Evolutionary conservation across 1,140 invertebrate genomes (phyloP).

Genomic region (Scaptomyza hsui): DNA sequence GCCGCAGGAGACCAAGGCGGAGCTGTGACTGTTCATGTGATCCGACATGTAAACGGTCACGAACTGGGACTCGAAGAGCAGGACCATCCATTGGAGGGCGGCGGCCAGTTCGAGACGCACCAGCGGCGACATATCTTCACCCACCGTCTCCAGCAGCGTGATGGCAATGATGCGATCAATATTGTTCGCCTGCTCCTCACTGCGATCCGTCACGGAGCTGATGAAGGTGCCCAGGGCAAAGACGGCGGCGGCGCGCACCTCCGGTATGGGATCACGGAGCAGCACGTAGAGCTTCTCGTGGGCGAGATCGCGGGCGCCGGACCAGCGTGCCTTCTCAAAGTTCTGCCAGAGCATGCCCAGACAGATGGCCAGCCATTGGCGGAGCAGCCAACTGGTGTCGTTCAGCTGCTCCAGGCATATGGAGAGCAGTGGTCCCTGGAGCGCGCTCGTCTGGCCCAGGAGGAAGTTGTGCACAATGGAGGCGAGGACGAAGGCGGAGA

Average conservation of each 20-base stretch:
- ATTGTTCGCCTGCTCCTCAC: constrained; percentile 95
- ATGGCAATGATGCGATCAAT: constrained; percentile 96
- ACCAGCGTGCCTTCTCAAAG: constrained; percentile 97
- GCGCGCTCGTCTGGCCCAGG: constrained; percentile 93
- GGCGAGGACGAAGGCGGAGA: constrained; percentile 96
- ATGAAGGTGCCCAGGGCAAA: constrained; percentile 97
- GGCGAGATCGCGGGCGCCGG: constrained; percentile 96
- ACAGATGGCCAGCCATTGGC: constrained; percentile 97
- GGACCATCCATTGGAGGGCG: constrained; percentile 95
- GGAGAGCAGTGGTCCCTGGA: constrained; percentile 94
- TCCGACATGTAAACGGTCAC: constrained; percentile 88
- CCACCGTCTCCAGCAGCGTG: constrained; percentile 91
- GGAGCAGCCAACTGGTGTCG: constrained; percentile 87
- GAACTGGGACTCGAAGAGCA: constrained; percentile 96
- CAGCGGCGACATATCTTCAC: constrained; percentile 93
- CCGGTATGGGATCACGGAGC: constrained; percentile 91
- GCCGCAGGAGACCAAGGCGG: constrained; percentile 57
- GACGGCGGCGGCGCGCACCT: constrained; percentile 95
- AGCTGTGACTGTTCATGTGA: constrained; percentile 47
- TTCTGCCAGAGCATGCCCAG: constrained; percentile 96
- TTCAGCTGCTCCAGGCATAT: constrained; percentile 94
- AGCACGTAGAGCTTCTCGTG: constrained; percentile 96
- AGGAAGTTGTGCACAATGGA: constrained; percentile 96
- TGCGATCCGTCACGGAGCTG: constrained; percentile 91
- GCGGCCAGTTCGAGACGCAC: constrained; percentile 92